Percentiles rank a stretch among this genome's conserved stretches.
phyloP scores from a whole-genome alignment of 1,140 invertebrate genomes.

The Apis laboriosa region DNA sequence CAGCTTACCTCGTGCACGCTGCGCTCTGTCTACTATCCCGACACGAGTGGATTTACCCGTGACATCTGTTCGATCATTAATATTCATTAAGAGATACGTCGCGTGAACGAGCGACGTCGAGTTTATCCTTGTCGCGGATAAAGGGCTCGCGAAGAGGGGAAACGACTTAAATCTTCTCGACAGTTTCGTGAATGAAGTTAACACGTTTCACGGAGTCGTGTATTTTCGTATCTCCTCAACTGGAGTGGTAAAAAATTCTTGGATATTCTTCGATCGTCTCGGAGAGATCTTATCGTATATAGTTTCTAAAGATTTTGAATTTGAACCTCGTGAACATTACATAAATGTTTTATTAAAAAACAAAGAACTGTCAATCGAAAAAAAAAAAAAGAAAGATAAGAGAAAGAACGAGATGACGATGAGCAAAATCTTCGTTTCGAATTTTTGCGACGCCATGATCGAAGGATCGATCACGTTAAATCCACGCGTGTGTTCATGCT shows the following conservation, averaged over 20 bases:
- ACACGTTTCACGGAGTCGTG: neutral
- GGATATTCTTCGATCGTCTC: neutral
- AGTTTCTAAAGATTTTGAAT: too few species aligned
- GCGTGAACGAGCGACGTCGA: neutral
- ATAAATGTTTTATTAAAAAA: too few species aligned
- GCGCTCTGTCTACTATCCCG: conserved; percentile 44
- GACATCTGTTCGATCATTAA: neutral
- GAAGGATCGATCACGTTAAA: conserved; percentile 11
- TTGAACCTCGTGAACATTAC: too few species aligned
- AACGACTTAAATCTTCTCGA: neutral
- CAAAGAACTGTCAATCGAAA: neutral
- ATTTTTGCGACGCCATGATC: too few species aligned
- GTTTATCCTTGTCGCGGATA: neutral
- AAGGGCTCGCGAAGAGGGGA: neutral
- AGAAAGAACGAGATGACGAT: too few species aligned
- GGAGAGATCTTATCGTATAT: too few species aligned
- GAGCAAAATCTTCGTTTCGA: too few species aligned
- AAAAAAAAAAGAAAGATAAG: neutral
- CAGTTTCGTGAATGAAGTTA: neutral
- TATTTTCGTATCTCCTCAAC: neutral
- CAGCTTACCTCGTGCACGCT: conserved; percentile 70
- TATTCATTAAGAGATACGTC: neutral
- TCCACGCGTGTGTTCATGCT: conserved; percentile 46
- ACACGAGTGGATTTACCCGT: conserved; percentile 56
- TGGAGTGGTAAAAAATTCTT: neutral